Percentiles rank a stretch among this genome's conserved stretches.
Evolutionary conservation across 2,888 invertebrate genomes (phyloP).

Genomic region (Octonoba sinensis): DNA sequence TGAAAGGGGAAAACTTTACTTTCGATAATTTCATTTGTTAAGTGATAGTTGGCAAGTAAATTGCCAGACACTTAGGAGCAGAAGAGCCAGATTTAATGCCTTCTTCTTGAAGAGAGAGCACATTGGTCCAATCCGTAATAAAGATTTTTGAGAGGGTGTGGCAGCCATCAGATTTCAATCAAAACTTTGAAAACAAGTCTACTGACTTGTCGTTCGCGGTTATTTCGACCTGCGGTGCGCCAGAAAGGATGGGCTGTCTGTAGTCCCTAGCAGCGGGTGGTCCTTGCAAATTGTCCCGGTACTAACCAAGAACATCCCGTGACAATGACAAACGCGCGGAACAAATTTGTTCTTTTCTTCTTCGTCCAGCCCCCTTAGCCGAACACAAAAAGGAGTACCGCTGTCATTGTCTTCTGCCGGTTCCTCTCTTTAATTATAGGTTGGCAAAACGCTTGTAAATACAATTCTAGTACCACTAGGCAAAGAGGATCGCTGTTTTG

Average conservation of each 20-base stretch:
- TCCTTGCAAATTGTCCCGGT: conserved; percentile 31
- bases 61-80: too few relatives aligned
- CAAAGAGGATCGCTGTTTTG: too few relatives aligned
- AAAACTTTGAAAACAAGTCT: conserved; percentile 35
- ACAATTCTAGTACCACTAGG: too few relatives aligned
- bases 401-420: conserved; percentile 45
- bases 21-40: too few relatives aligned
- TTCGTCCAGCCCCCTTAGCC: conserved; percentile 10
- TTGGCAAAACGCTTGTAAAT: not conserved
- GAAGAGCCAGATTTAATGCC: too few relatives aligned
- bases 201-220: not conserved
- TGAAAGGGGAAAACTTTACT: too few relatives aligned
- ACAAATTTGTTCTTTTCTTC: conserved; percentile 46
- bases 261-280: conserved; percentile 29
- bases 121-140: too few relatives aligned
- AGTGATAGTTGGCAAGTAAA: too few relatives aligned
- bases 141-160: conserved; percentile 24
- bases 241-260: conserved; percentile 22
- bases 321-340: conserved; percentile 63
- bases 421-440: conserved; percentile 47
- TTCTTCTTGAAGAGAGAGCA: too few relatives aligned
- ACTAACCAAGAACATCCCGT: conserved; percentile 28
- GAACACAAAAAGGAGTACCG: conserved; percentile 50
- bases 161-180: conserved; percentile 31
- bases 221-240: conserved; percentile 2